A percentile compares a stretch with the other conserved stretches of the same genome.
These are phyloP conservation scores for Eufriesea mexicana DNA, from an alignment of 1,140 invertebrate genomes.

Conservation along the genomic window DNA sequence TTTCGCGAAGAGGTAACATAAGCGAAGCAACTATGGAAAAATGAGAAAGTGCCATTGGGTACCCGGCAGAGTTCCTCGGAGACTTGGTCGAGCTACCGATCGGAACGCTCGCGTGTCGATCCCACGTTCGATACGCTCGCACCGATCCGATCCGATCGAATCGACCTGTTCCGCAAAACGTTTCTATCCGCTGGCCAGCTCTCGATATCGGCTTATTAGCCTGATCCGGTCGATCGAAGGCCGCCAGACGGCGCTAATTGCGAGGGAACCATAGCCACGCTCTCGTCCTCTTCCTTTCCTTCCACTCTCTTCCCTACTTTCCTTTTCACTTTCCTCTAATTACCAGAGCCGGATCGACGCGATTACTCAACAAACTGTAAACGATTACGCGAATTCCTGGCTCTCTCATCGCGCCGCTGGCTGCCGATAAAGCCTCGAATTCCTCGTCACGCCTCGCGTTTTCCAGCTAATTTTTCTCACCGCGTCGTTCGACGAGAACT, in stretches of 20 bases:
- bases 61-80: too few relatives aligned
- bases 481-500: background rate
- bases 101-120: constrained; percentile 22
- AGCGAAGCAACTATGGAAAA: too few relatives aligned
- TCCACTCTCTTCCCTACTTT: constrained; percentile 21
- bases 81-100: background rate
- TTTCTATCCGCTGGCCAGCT: constrained; percentile 37
- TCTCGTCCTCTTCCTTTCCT: background rate
- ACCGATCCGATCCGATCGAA: constrained; percentile 45
- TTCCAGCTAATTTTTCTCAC: constrained; percentile 20
- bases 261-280: background rate
- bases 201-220: constrained; percentile 24
- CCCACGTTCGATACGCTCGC: constrained; percentile 25
- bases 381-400: background rate
- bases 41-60: too few relatives aligned
- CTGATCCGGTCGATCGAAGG: background rate
- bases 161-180: constrained; percentile 21
- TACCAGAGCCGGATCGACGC: background rate
- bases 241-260: background rate
- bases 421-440: background rate
- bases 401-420: background rate
- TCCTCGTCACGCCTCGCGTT: constrained; percentile 7
- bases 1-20: too few relatives aligned
- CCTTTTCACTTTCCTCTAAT: constrained; percentile 10
- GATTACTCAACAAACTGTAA: constrained; percentile 6